Evolutionary conservation across 2,797 vertebrate genomes (phyloP), one percentile per base, ranked within the genome.

Genomic region (Myiothlypis chrysogaster): DNA sequence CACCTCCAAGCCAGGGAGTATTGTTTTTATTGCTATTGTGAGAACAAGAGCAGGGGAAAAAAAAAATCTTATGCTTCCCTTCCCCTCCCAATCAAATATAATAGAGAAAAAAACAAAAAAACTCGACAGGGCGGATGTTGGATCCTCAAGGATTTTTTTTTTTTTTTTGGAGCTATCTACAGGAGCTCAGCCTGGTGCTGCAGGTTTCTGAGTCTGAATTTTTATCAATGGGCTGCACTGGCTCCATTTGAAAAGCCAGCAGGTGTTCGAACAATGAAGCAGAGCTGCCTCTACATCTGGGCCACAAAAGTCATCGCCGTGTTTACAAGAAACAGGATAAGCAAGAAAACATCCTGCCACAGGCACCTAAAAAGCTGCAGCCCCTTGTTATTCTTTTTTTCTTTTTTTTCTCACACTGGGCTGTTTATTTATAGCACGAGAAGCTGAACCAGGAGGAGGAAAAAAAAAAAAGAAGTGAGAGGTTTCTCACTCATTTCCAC

Each of bases 221-320:
- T 95, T 96, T 97, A 73, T 98, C 97, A 98, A 97, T 97, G 97
- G 96, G 81, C 79, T 73, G 89, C 69, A 59, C 2, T 35, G 19
- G 59, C 79, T 90, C 94, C 90, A 43, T 95, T 94, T 95, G 87
- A 94, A 91, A 95, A 94, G 96, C 65, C 87, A 89, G 96, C 98
- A 98, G 98, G 98, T 98, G 98, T 97, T 97, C 9, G 35, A 98
- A 98, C 98, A 98, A 98, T 98, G 94, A 97, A 88, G 32, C 57
- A 77, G 37, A 86, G 84, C 96, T 96, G 97, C 90, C 83, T 91
- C 94, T 86, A 75, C 97, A 98, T 97, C 98, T 98, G 98, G 93
- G 95, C 83, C 80, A 95, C 97, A 97, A 96, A 98, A 96, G 95
- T 95, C 82, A 96, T 92, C 69, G 24, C 50, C 0, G 8, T 96